phyloP scores from a whole-genome alignment of 2,888 invertebrate species.

The Philonicus albiceps region DNA sequence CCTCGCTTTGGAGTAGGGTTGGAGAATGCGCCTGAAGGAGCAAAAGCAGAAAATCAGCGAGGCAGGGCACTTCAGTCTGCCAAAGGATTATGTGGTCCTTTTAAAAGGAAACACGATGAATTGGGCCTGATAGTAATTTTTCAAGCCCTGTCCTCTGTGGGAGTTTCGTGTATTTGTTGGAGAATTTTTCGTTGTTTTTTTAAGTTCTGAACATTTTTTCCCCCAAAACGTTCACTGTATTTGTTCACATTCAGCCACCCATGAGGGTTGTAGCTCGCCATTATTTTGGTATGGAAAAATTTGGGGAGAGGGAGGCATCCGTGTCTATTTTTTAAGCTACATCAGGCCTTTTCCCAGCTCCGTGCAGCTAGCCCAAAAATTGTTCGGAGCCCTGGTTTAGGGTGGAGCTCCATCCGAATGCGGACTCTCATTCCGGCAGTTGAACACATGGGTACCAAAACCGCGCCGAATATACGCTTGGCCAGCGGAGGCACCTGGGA shows the following conservation, averaged over 20 bases:
- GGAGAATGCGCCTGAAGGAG: not conserved
- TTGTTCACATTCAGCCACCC: not conserved
- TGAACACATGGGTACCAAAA: conserved; percentile 10
- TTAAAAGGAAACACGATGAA: conserved; percentile 45
- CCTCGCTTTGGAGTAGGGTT: too few species aligned
- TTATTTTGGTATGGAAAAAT: not conserved
- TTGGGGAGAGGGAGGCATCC: not conserved
- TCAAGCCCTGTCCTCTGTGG: conserved; percentile 40
- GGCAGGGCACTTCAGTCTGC: not conserved
- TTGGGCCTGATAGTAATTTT: conserved; percentile 48
- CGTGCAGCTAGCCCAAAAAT: conserved; percentile 4
- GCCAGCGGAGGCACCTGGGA: not conserved
- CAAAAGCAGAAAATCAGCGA: not conserved
- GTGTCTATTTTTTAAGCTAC: conserved; percentile 35
- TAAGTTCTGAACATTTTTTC: conserved; percentile 36
- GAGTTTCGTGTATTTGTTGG: conserved; percentile 28
- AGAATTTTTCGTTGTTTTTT: conserved; percentile 28
- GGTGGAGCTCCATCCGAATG: not conserved
- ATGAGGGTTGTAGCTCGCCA: not conserved
- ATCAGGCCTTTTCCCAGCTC: conserved; percentile 20
- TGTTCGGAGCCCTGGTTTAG: not conserved
- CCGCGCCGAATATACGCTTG: not conserved
- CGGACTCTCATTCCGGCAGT: not conserved
- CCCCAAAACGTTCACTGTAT: conserved; percentile 3
- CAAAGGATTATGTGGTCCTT: conserved; percentile 39